Conservation (phyloP, 2,113 vertebrate species). For the Andinoacara biseriatus region DNA sequence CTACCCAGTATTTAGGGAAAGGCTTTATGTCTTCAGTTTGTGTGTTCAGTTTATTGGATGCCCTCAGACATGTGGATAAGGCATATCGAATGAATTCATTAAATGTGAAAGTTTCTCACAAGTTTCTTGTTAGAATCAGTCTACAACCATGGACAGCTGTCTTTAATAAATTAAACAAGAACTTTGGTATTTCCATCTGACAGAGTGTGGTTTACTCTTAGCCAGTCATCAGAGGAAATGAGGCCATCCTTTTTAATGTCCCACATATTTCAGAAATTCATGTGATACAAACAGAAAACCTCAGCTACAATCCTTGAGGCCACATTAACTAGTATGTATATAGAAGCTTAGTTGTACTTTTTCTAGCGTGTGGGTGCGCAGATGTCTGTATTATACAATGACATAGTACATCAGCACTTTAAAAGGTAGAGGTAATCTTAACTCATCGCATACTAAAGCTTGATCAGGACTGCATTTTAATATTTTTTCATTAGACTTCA, state of each 20-base stretch:
- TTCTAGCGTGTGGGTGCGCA: not conserved
- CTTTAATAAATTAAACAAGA: conserved; percentile 56
- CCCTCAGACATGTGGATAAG: not conserved
- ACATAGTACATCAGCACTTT: not conserved
- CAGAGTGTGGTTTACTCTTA: conserved; percentile 22
- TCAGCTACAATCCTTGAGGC: not conserved
- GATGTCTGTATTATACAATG: not conserved
- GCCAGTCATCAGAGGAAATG: conserved; percentile 27
- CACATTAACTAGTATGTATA: not conserved
- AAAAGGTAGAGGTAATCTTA: rapidly evolving
- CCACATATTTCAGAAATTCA: conserved; percentile 36
- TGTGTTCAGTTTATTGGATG: not conserved
- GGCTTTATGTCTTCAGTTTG: not conserved
- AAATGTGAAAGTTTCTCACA: not conserved
- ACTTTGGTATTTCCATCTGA: conserved; percentile 35
- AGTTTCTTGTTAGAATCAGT: not conserved
- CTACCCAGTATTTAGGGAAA: not conserved
- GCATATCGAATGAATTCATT: not conserved
- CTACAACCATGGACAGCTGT: conserved; percentile 35
- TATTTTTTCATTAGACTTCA: rapidly evolving
- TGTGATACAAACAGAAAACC: conserved; percentile 30
- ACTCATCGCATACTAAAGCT: not conserved
- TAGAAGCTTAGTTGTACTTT: not conserved
- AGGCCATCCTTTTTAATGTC: conserved; percentile 36
- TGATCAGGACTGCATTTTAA: not conserved